A percentile compares a stretch with the other conserved stretches of the same genome.
Evolutionary conservation across 2,113 vertebrate genomes (phyloP).

Genomic region (Gymnobelideus leadbeateri): DNA sequence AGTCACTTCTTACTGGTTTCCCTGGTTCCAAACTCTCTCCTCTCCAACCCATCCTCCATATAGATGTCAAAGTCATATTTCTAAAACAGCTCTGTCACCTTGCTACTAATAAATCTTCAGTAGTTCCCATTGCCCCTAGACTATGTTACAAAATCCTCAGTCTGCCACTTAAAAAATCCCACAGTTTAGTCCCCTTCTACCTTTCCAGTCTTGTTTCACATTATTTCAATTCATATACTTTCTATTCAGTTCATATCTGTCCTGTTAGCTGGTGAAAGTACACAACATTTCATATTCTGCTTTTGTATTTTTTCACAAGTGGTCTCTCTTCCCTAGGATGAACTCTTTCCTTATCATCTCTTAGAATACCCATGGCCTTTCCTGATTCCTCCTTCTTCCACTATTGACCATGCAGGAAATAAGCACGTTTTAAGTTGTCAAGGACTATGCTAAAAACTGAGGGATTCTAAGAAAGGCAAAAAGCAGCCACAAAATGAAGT

Average conservation of each 20-base stretch:
- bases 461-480: background rate
- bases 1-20: background rate
- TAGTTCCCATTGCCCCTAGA: background rate
- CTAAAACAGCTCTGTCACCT: background rate
- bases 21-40: background rate
- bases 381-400: background rate
- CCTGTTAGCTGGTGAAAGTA: background rate
- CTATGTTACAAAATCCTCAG: background rate
- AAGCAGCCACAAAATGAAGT: background rate
- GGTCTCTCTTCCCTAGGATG: background rate
- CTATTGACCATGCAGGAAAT: background rate
- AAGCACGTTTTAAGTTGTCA: background rate
- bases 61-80: background rate
- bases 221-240: background rate
- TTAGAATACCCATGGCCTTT: background rate
- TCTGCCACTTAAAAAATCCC: background rate
- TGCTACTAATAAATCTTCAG: background rate
- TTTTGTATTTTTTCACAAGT: background rate
- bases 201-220: background rate
- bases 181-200: background rate
- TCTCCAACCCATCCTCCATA: background rate
- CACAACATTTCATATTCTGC: background rate
- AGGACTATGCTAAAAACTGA: too few species aligned
- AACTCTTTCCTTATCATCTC: background rate
- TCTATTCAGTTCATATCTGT: background rate